Base-by-base conservation (phyloP, 2,113 vertebrate species). In the Chauna torquata region DNA sequence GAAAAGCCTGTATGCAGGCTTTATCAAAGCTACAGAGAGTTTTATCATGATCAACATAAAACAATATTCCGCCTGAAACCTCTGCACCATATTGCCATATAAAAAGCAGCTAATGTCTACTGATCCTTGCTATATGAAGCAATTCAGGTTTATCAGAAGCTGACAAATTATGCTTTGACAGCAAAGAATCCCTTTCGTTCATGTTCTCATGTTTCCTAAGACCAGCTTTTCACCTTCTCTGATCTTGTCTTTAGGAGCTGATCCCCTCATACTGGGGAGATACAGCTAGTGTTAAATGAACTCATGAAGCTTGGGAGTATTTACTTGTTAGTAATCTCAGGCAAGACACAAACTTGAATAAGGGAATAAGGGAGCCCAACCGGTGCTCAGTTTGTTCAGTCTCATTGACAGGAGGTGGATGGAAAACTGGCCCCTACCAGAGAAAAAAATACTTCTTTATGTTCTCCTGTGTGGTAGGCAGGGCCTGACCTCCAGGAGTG, bases 71-170 rank as follows among this genome's bases (percentile, higher is more conserved):
- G 25, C 91, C 81, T 92, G 94, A 95, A 95, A 82, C 91, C 97
- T 77, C 95, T 91, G 91, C 78, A 85, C 94, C 91, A 69, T 89
- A 84, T 79, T 95, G 95, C 91, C 49, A 7, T 91, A 89, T 71
- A 94, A 91, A 97, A 92, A 91, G 95, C 95, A 97, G 89, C 94
- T 95, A 89, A 97, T 95, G 91, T 97, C 95, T 95, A 94, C 94
- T 96, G 96, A 96, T 96, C 92, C 97, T 95, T 82, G 94, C 80
- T 94, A 87, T 96, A 94, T 95, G 89, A 95, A 92, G 91, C 89
- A 85, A 70, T 95, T 94, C 57, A 59, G 78, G 86, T 95, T 95
- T 96, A 94, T 95, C 95, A 77, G 88, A 92, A 91, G 89, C 92
- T 91, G 92, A 89, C 94, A 94, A 92, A 97, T 82, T 96, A 57